phyloP scores from a whole-genome alignment of 1,140 invertebrate species.

The Cecropterus lyciades region DNA sequence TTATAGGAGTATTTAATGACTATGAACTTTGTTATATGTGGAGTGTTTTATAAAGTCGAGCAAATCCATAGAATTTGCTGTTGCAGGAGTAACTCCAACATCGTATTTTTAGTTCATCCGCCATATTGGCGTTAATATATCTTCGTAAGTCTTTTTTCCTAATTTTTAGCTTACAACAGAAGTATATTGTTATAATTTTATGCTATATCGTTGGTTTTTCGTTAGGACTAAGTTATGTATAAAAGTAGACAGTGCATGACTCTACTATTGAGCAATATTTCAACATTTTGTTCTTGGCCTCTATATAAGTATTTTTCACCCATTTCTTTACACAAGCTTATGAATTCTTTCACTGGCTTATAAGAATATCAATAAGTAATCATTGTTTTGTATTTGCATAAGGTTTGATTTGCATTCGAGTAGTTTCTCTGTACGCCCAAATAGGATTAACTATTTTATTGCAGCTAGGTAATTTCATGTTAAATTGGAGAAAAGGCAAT shows the following conservation, averaged over 20 bases:
- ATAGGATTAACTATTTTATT: slow-evolving; percentile 20
- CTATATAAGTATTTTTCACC: slow-evolving; percentile 62
- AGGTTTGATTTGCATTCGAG: slow-evolving; percentile 26
- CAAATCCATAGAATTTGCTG: slow-evolving; percentile 76
- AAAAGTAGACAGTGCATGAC: slow-evolving; percentile 69
- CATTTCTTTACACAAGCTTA: slow-evolving; percentile 42
- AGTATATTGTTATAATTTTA: slow-evolving; percentile 62
- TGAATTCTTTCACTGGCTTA: slow-evolving; percentile 36
- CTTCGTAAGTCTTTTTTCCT: slow-evolving; percentile 83
- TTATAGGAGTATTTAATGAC: slow-evolving; percentile 63
- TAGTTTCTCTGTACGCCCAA: slow-evolving; percentile 28
- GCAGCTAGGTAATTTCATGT: slow-evolving; percentile 15
- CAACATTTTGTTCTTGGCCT: slow-evolving; percentile 71
- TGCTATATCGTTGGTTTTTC: slow-evolving; percentile 63
- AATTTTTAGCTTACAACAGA: slow-evolving; percentile 73
- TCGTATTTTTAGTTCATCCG: slow-evolving; percentile 84
- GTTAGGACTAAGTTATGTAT: slow-evolving; percentile 54
- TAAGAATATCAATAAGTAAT: slow-evolving; percentile 23
- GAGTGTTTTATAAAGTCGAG: slow-evolving; percentile 69
- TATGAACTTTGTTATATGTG: slow-evolving; percentile 72
- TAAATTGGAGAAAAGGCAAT: slow-evolving; percentile 9
- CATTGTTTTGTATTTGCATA: slow-evolving; percentile 37
- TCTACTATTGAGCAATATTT: slow-evolving; percentile 59
- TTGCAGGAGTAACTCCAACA: slow-evolving; percentile 76
- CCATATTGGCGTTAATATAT: slow-evolving; percentile 83